Evolutionary conservation across 2,797 vertebrate species (phyloP).

Genomic region (Fistularia commersonii): DNA sequence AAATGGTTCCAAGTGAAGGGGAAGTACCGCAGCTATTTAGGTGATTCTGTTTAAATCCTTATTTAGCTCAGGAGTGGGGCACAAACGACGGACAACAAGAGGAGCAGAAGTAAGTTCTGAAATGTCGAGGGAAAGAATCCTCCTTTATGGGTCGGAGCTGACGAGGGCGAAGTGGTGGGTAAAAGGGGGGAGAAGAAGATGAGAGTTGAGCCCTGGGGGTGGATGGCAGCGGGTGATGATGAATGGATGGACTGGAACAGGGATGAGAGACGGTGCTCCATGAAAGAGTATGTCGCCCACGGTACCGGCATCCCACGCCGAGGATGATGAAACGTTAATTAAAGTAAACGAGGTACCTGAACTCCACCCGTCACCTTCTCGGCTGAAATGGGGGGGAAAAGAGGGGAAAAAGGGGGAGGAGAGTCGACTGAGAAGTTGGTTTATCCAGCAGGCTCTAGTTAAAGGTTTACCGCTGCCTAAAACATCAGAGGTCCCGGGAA

Average conservation of each 20-base stretch:
- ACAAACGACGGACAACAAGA: too few relatives aligned
- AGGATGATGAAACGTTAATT: constrained; percentile 79
- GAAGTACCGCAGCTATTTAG: too few relatives aligned
- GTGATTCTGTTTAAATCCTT: too few relatives aligned
- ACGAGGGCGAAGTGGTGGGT: constrained; percentile 31
- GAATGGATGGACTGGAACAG: constrained; percentile 73
- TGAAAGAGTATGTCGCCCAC: constrained; percentile 55
- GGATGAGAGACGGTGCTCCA: constrained; percentile 63
- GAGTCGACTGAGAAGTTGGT: constrained; percentile 45
- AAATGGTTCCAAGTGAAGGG: too few relatives aligned
- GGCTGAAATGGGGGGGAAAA: constrained; percentile 14
- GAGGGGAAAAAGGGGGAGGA: neutral
- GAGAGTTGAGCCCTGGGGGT: constrained; percentile 48
- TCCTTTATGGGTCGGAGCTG: constrained; percentile 58
- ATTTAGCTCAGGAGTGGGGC: too few relatives aligned
- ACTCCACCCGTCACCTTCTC: constrained; percentile 66
- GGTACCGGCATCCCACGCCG: constrained; percentile 41
- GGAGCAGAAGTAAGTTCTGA: constrained; percentile 58
- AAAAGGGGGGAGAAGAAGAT: constrained; percentile 52
- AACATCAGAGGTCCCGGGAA: neutral
- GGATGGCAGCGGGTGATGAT: constrained; percentile 57
- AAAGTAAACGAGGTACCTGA: constrained; percentile 79
- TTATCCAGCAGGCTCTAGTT: constrained; percentile 53
- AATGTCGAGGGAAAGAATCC: too few relatives aligned
- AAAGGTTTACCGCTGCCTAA: constrained; percentile 27